phyloP scores from a whole-genome alignment of 2,113 vertebrate genomes.

The Fukomys damarensis region DNA sequence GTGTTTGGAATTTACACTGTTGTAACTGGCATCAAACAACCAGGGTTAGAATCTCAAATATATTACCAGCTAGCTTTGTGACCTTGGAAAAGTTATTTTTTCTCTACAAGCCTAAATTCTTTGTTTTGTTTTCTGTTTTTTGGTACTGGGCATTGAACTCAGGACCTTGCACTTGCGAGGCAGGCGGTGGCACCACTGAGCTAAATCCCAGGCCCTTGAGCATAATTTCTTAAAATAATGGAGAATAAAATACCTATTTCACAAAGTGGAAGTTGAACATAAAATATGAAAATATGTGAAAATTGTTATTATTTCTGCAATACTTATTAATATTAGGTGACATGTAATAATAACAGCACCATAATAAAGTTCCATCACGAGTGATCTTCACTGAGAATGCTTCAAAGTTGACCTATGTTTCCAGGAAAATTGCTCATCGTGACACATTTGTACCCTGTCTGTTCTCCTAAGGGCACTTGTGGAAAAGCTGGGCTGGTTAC shows the following conservation, averaged over 20 bases:
- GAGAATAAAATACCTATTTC: background rate
- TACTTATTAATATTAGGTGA: background rate
- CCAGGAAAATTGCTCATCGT: background rate
- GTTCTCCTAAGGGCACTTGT: background rate
- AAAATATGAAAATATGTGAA: background rate
- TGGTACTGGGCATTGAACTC: no score
- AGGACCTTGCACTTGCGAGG: no score
- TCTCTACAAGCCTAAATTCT: background rate
- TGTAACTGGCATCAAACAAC: background rate
- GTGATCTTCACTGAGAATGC: background rate
- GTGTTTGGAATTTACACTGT: background rate
- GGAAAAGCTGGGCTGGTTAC: background rate
- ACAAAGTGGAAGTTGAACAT: background rate
- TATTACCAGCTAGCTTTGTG: background rate
- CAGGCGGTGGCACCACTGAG: no score
- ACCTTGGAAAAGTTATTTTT: background rate
- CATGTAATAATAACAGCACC: background rate
- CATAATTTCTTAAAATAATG: slow-evolving; percentile 5
- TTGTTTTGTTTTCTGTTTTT: no score
- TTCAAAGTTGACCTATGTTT: background rate
- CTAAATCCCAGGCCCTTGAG: no score
- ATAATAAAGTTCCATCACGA: background rate
- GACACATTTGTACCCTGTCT: background rate
- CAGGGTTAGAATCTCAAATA: background rate
- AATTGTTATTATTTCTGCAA: background rate